phyloP scores from a whole-genome alignment of 1,140 invertebrate genomes.

The Asobara japonica region DNA sequence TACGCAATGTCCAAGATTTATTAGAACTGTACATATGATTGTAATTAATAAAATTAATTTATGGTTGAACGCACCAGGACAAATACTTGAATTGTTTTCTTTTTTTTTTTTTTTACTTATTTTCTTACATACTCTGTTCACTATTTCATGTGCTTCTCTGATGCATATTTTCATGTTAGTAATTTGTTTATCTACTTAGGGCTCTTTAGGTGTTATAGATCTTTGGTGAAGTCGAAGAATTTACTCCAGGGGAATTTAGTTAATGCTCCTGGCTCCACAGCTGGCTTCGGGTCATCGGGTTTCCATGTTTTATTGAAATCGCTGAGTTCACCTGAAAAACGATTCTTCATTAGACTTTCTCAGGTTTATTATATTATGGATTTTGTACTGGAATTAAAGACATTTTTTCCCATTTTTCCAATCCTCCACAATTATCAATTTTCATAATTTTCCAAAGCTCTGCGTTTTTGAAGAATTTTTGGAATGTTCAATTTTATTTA shows the following conservation, averaged over 20 bases:
- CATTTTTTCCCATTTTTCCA: no score
- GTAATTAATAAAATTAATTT: constrained; percentile 48
- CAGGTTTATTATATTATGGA: background rate
- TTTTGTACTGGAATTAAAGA: background rate
- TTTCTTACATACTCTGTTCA: no score
- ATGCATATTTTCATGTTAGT: constrained; percentile 9
- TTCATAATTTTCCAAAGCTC: no score
- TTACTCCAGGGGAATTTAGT: constrained; percentile 54
- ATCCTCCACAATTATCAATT: no score
- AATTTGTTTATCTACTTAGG: constrained; percentile 21
- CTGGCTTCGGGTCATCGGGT: constrained; percentile 27
- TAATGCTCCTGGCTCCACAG: constrained; percentile 31
- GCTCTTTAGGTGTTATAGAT: constrained; percentile 37
- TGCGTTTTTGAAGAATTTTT: no score
- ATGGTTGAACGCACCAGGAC: constrained; percentile 35
- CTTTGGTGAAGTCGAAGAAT: constrained; percentile 57
- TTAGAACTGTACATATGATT: constrained; percentile 12
- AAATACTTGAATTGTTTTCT: background rate
- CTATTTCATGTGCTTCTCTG: background rate
- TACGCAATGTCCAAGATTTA: background rate
- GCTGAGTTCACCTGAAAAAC: constrained; percentile 47
- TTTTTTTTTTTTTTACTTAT: background rate
- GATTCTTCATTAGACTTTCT: background rate
- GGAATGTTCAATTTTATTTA: no score
- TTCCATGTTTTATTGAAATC: constrained; percentile 44